These are phyloP conservation scores for Miniopterus natalensis DNA, from an alignment of 2,113 vertebrate species.

Conservation along the genomic window DNA sequence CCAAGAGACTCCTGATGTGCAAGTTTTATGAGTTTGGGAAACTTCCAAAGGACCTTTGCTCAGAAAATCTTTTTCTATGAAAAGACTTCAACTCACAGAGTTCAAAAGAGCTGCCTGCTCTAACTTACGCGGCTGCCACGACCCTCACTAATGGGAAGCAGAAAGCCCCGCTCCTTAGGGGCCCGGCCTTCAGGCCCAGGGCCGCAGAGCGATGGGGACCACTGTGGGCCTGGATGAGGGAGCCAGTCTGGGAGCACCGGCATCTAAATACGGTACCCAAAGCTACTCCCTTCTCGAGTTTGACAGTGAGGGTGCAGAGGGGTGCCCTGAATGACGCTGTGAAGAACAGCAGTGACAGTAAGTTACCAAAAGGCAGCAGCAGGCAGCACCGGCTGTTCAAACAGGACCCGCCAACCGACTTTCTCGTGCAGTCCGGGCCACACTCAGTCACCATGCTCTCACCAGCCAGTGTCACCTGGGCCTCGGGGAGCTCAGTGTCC, in stretches of 20 bases:
- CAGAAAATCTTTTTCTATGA: not conserved
- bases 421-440: not conserved
- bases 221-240: not conserved
- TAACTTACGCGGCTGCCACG: not conserved
- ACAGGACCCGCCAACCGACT: not conserved
- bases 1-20: not conserved
- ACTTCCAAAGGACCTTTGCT: not conserved
- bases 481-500: not conserved
- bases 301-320: not conserved
- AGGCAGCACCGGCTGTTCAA: not conserved
- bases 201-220: not conserved
- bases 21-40: not conserved
- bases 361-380: not conserved
- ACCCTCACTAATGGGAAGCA: not conserved
- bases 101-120: not conserved
- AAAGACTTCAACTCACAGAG: not conserved
- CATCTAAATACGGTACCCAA: not conserved
- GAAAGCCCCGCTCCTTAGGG: not conserved
- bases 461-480: not conserved
- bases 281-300: not conserved
- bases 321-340: not conserved
- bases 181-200: not conserved
- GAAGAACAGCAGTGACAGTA: not conserved
- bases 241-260: not conserved
- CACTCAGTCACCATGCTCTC: not conserved